phyloP scores from a whole-genome alignment of 2,888 invertebrate genomes.

The Scaptomyza reducta region DNA sequence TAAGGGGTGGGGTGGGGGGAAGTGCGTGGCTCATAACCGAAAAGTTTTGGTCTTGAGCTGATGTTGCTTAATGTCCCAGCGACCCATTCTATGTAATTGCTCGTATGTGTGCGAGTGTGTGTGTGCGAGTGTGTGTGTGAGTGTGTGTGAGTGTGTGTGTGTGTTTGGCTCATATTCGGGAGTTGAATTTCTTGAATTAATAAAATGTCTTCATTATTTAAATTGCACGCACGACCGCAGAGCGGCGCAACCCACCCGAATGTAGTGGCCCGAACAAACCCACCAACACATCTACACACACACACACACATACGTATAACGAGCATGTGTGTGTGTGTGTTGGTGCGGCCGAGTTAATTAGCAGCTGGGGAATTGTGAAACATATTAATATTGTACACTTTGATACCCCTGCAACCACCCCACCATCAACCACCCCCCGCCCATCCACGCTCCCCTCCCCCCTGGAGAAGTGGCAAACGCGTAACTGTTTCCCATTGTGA shows the following conservation, averaged over 20 bases:
- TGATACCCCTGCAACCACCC: constrained; percentile 36
- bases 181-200: constrained; percentile 80
- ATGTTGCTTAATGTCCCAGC: constrained; percentile 73
- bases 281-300: constrained; percentile 30
- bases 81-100: constrained; percentile 68
- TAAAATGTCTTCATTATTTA: constrained; percentile 80
- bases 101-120: constrained; percentile 12
- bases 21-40: constrained; percentile 30
- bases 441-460: too few species aligned
- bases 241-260: constrained; percentile 45
- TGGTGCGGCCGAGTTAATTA: constrained; percentile 69
- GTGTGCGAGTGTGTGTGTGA: constrained; percentile 23
- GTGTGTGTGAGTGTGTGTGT: constrained; percentile 21
- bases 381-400: constrained; percentile 78
- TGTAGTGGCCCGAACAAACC: constrained; percentile 45
- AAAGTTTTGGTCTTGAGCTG: constrained; percentile 49
- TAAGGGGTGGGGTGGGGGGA: background rate
- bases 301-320: constrained; percentile 26
- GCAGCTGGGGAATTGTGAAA: constrained; percentile 80
- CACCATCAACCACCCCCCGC: background rate
- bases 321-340: constrained; percentile 27
- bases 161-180: constrained; percentile 40
- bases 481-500: constrained; percentile 56
- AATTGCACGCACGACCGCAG: constrained; percentile 78
- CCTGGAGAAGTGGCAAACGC: constrained; percentile 23